A percentile compares a stretch with the other conserved stretches of the same genome.
Evolutionary conservation across 2,113 vertebrate species (phyloP).

Genomic region (Chionomys nivalis): DNA sequence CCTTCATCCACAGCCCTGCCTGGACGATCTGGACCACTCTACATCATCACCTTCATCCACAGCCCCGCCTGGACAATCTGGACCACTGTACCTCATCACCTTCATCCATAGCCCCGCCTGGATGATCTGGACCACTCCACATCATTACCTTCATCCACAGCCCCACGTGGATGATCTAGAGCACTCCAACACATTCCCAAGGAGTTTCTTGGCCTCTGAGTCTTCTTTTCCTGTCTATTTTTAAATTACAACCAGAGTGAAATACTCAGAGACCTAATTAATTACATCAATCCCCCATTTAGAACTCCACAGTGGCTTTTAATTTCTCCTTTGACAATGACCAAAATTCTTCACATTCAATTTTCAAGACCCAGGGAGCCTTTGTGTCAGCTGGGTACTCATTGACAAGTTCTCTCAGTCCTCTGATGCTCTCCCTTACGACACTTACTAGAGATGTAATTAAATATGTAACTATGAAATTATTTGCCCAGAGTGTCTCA

Average conservation of each 20-base stretch:
- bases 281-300: background rate
- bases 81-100: too few relatives aligned
- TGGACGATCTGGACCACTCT: background rate
- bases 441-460: background rate
- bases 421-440: background rate
- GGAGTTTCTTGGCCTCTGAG: background rate
- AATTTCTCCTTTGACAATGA: background rate
- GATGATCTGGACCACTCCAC: too few relatives aligned
- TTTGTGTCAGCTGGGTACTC: background rate
- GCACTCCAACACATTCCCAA: too few relatives aligned
- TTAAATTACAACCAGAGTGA: background rate
- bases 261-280: background rate
- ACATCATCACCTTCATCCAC: background rate
- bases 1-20: background rate
- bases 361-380: background rate
- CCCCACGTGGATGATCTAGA: too few relatives aligned
- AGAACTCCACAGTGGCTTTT: background rate
- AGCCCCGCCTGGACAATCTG: too few relatives aligned
- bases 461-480: background rate
- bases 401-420: background rate
- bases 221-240: background rate
- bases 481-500: background rate
- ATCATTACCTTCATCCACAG: too few relatives aligned
- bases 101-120: too few relatives aligned
- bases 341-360: background rate